Conservation (phyloP, 2,113 vertebrate genomes). For the Coreoperca whiteheadi region DNA sequence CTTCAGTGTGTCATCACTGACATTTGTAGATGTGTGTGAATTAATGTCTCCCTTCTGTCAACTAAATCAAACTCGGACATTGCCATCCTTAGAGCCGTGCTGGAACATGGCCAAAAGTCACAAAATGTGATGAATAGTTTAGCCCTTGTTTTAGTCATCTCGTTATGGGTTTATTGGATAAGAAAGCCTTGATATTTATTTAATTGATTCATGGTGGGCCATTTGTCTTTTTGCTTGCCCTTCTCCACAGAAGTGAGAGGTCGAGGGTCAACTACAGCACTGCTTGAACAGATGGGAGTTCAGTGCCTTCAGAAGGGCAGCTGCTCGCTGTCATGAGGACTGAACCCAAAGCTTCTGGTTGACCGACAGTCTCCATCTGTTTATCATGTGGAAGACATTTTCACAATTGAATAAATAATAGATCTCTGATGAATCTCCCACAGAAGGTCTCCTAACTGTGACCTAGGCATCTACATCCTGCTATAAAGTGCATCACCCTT, state of each 20-base stretch:
- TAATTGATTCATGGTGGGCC: background rate
- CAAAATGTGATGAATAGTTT: background rate
- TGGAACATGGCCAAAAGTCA: background rate
- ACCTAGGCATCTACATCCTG: constrained; percentile 17
- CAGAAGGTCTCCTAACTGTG: background rate
- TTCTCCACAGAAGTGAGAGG: background rate
- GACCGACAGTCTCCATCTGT: constrained; percentile 32
- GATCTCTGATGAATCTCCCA: constrained; percentile 9
- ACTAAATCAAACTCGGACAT: background rate
- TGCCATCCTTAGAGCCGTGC: background rate
- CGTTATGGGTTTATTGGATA: background rate
- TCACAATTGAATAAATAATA: background rate
- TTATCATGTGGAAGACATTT: background rate
- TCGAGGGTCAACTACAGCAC: background rate
- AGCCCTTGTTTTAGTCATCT: background rate
- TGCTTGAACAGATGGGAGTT: constrained; percentile 4
- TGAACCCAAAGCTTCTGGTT: constrained; percentile 21
- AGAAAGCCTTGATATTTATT: background rate
- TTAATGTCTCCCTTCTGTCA: background rate
- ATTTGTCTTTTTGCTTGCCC: background rate
- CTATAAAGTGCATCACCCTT: background rate
- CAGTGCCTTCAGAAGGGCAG: constrained; percentile 18
- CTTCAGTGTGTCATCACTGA: background rate
- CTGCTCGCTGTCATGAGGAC: background rate
- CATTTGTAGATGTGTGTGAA: background rate